Evolutionary conservation across 2,888 invertebrate genomes (phyloP).

Genomic region (Cataglyphis livida): DNA sequence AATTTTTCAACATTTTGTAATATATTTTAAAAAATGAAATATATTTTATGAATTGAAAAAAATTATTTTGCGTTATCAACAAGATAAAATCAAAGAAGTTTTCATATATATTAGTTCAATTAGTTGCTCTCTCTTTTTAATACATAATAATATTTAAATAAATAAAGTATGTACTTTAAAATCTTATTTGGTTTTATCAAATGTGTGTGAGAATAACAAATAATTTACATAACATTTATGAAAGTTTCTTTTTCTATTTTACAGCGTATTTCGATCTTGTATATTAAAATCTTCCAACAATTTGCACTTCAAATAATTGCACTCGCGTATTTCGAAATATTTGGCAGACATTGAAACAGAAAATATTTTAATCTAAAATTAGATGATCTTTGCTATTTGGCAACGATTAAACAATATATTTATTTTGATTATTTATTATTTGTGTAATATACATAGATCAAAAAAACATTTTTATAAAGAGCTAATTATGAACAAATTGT

Average conservation of each 20-base stretch:
- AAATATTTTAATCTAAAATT: constrained; percentile 67
- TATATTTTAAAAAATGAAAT: not conserved
- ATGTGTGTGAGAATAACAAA: not conserved
- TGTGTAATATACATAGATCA: not conserved
- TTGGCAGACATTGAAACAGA: constrained; percentile 38
- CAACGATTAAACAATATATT: constrained; percentile 53
- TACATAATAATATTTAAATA: not conserved
- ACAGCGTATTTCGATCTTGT: not conserved
- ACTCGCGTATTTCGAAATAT: constrained; percentile 5
- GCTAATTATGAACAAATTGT: not conserved
- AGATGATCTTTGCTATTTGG: constrained; percentile 69
- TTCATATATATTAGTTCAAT: not conserved
- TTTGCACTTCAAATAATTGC: not conserved
- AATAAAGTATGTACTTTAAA: not conserved
- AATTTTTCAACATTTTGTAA: not conserved
- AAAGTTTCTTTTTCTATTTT: not conserved
- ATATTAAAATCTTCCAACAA: not conserved
- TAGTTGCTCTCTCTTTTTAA: not conserved
- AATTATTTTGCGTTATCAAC: not conserved
- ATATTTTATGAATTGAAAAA: not conserved
- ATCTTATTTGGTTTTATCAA: not conserved
- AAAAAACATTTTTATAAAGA: not conserved
- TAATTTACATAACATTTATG: not conserved
- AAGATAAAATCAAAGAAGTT: not conserved
- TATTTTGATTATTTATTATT: constrained; percentile 11